A percentile compares a stretch with the other conserved stretches of the same genome.
These are phyloP conservation scores for Aphelenchoides avenae DNA, from an alignment of 1,140 invertebrate genomes.

Conservation along the genomic window DNA sequence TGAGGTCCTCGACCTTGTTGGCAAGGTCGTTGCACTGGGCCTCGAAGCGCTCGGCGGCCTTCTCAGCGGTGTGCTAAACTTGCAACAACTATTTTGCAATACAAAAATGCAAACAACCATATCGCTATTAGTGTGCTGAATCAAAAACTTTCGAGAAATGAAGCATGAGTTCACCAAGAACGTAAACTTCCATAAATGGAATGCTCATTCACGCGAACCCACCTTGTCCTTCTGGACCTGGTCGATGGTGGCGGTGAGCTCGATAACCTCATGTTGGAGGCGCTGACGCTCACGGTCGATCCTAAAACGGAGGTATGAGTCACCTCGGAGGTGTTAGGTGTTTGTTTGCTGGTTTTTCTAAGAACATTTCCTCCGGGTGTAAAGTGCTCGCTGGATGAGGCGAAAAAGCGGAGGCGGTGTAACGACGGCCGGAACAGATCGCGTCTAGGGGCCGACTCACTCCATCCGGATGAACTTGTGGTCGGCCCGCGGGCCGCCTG, in stretches of 20 bases:
- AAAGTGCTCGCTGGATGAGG: no score
- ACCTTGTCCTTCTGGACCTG: conserved; percentile 82
- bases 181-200: conserved; percentile 4
- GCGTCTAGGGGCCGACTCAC: no score
- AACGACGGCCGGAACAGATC: no score
- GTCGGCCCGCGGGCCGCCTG: no score
- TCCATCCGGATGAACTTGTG: no score
- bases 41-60: conserved; percentile 83
- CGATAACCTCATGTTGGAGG: conserved; percentile 91
- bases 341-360: background rate
- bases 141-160: conserved; percentile 15
- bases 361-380: no score
- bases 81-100: background rate
- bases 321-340: no score
- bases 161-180: background rate
- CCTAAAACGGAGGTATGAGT: conserved; percentile 63
- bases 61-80: conserved; percentile 70
- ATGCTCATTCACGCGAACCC: conserved; percentile 14
- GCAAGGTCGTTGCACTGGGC: conserved; percentile 79
- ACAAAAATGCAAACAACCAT: background rate
- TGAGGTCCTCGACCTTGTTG: conserved; percentile 88
- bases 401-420: no score
- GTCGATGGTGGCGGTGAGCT: conserved; percentile 86
- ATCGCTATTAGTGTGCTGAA: background rate
- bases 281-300: conserved; percentile 90